Percentiles rank a stretch among this genome's conserved stretches.
Conservation (phyloP, 2,797 vertebrate genomes). For the Channa striata region DNA sequence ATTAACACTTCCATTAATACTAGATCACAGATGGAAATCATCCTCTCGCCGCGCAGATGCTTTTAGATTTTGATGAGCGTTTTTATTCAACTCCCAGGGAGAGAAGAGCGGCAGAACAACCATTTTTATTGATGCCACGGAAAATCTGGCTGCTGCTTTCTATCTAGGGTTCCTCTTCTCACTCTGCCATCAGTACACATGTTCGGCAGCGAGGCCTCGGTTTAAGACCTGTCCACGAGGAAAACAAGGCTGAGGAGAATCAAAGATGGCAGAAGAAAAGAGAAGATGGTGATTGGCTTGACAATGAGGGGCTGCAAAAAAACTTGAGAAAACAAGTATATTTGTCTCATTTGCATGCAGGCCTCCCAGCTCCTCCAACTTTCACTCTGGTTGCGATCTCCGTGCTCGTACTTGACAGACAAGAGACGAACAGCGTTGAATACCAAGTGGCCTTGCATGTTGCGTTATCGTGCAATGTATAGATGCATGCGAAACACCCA, state of each 20-base stretch:
- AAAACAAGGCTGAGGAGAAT: slow-evolving; percentile 24
- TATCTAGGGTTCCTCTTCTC: slow-evolving; percentile 4
- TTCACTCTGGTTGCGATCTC: slow-evolving; percentile 77
- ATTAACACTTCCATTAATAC: slow-evolving; percentile 75
- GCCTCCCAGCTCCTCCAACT: slow-evolving; percentile 77
- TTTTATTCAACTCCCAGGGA: slow-evolving; percentile 56
- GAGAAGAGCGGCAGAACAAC: slow-evolving; percentile 47
- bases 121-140: slow-evolving; percentile 46
- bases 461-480: slow-evolving; percentile 62
- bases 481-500: slow-evolving; percentile 22
- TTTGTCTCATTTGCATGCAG: slow-evolving; percentile 80
- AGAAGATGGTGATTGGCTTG: slow-evolving; percentile 27
- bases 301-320: slow-evolving; percentile 36
- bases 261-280: slow-evolving; percentile 10
- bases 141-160: slow-evolving; percentile 23
- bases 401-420: slow-evolving; percentile 74
- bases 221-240: slow-evolving; percentile 27
- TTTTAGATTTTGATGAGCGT: slow-evolving; percentile 61
- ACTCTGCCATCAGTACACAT: slow-evolving; percentile 21
- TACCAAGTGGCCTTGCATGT: slow-evolving; percentile 76
- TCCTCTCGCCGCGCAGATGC: slow-evolving; percentile 59
- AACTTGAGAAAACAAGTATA: slow-evolving; percentile 54
- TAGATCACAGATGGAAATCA: slow-evolving; percentile 70
- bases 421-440: slow-evolving; percentile 63
- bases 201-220: slow-evolving; percentile 15